A percentile compares a stretch with the other conserved stretches of the same genome.
These are phyloP conservation scores for Creontiades dilutus DNA, from an alignment of 2,888 invertebrate species.

Conservation along the genomic window DNA sequence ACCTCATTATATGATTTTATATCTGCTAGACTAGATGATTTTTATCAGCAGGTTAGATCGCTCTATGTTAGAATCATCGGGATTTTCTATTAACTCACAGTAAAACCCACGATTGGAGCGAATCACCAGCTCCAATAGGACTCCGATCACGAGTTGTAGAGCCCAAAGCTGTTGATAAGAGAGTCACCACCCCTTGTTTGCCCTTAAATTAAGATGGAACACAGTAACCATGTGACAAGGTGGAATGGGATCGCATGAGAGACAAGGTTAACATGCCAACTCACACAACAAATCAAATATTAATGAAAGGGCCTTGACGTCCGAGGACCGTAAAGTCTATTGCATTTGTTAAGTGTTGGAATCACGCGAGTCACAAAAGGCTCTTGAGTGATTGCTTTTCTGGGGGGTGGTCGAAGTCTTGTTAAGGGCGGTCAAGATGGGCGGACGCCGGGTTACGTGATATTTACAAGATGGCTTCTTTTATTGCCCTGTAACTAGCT, in stretches of 20 bases:
- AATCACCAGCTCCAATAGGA: no score
- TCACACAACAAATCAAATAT: conserved; percentile 42
- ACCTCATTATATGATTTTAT: no score
- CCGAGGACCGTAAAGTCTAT: conserved; percentile 16
- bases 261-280: not conserved
- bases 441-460: not conserved
- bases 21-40: no score
- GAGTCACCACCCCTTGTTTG: no score
- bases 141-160: no score
- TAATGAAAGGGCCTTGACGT: conserved; percentile 41
- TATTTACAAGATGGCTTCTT: conserved; percentile 22
- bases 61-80: no score
- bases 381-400: conserved; percentile 15
- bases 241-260: conserved; percentile 31
- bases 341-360: conserved; percentile 29
- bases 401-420: not conserved
- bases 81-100: no score
- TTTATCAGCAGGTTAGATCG: no score
- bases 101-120: no score
- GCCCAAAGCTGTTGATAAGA: no score
- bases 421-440: conserved; percentile 34
- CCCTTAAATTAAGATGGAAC: conserved; percentile 15
- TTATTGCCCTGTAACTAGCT: not conserved
- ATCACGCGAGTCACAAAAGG: conserved; percentile 31
- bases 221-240: not conserved